Percentiles rank a stretch among this genome's conserved stretches.
Conservation (phyloP, 2,888 invertebrate genomes). For the Amaurobius ferox region DNA sequence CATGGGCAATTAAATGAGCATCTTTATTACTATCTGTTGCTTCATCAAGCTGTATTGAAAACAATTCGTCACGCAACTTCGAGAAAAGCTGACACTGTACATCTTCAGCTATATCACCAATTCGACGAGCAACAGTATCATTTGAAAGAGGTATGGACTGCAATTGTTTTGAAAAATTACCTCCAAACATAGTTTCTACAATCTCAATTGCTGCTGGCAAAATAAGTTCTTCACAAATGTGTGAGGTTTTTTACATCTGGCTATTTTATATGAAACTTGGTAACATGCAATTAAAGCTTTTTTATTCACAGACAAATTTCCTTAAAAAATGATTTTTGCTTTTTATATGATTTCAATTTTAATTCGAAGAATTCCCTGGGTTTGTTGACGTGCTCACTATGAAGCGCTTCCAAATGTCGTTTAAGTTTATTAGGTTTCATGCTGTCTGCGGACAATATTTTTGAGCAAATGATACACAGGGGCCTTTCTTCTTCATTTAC, state of each 20-base stretch:
- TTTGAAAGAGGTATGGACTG: slow-evolving; percentile 33
- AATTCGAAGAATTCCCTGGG: too few relatives aligned
- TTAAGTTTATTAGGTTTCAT: too few relatives aligned
- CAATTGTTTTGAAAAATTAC: slow-evolving; percentile 19
- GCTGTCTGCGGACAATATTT: too few relatives aligned
- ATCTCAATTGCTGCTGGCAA: slow-evolving; percentile 5
- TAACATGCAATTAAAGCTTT: too few relatives aligned
- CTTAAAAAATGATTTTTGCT: too few relatives aligned
- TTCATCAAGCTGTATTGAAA: slow-evolving; percentile 22
- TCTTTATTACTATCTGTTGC: slow-evolving; percentile 41
- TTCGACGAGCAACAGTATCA: slow-evolving; percentile 38
- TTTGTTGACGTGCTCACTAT: too few relatives aligned
- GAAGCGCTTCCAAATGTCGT: too few relatives aligned
- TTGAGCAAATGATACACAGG: too few relatives aligned
- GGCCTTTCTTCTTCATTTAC: too few relatives aligned
- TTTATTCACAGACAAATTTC: too few relatives aligned
- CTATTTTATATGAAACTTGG: slow-evolving; percentile 60
- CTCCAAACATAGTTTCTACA: slow-evolving; percentile 31
- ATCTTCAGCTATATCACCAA: slow-evolving; percentile 43
- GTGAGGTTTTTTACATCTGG: slow-evolving; percentile 52
- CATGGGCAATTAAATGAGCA: slow-evolving; percentile 29
- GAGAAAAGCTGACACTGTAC: slow-evolving; percentile 34
- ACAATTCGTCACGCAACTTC: slow-evolving; percentile 3
- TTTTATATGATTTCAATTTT: too few relatives aligned
- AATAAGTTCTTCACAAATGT: not conserved